A percentile compares a stretch with the other conserved stretches of the same genome.
These are phyloP conservation scores for Pyrocephalus nanus DNA, from an alignment of 2,797 vertebrate genomes.

Conservation along the genomic window DNA sequence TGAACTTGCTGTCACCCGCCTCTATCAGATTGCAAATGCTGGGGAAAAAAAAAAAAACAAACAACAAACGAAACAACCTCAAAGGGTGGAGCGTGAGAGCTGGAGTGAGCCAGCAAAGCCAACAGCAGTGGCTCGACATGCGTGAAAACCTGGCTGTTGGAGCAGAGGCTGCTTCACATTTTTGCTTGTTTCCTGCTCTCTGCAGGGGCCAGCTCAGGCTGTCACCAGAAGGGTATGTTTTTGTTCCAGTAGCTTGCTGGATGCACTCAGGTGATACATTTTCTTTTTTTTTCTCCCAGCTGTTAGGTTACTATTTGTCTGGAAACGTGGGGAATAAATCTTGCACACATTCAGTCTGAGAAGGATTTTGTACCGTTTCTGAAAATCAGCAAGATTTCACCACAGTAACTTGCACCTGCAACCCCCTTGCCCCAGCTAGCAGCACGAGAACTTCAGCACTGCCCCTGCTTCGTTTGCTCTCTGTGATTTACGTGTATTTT, in stretches of 20 bases:
- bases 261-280: rapidly evolving
- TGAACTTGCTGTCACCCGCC: not conserved
- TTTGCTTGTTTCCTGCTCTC: not conserved
- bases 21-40: not conserved
- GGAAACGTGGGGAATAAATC: not conserved
- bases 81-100: constrained; percentile 20
- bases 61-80: not conserved
- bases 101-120: not conserved
- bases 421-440: not conserved
- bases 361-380: not conserved
- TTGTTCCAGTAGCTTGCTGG: not conserved
- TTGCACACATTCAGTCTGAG: not conserved
- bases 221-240: not conserved
- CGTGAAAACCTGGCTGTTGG: not conserved
- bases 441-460: not conserved
- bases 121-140: not conserved
- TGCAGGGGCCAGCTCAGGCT: not conserved
- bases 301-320: not conserved
- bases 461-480: not conserved
- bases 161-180: not conserved
- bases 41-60: rapidly evolving
- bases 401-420: not conserved
- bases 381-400: not conserved
- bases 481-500: rapidly evolving
- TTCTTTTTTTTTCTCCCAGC: too few species aligned